Evolutionary conservation across 2,888 invertebrate species (phyloP), one percentile per base, ranked within the genome.

Genomic region (Epinotia bilunana): DNA sequence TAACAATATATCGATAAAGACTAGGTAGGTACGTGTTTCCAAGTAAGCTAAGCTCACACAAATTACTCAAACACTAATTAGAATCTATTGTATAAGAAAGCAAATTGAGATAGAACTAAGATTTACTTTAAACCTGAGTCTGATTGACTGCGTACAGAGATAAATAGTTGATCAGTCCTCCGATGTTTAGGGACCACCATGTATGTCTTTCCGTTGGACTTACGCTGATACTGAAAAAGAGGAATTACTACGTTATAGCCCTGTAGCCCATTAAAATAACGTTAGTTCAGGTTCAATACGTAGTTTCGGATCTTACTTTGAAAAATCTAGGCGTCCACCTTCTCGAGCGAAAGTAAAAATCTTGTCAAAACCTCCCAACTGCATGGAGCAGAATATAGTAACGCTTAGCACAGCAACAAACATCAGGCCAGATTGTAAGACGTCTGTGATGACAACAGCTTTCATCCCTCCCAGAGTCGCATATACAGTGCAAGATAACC

Each of bases 381-480:
- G 95, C 28, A 96, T 89, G 0, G 95, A 94, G 4, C 97, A 97
- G 79, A 95, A 96, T 72, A 96, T 95, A 23, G 98, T 96, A 0
- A 98, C 95, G 82, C 97, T 96, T 80, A 97, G 96, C 9, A 98
- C 95, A 0, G 98, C 96, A 3, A 95, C 96, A 85, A 97, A 98
- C 98, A 98, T 98, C 3, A 98, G 93, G 1, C 96, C 77, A 0
- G 98, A 97, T 88, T 97, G 97, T 80, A 98, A 96, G 3, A 98
- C 95, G 84, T 98, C 98, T 0, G 98, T 98, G 81, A 98, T 95
- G 70, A 98, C 90, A 0, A 98, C 98, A 4, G 98, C 98, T 87
- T 98, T 98, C 96, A 98, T 98, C 53, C 98, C 98, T 23, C 98
- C 98, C 78, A 98, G 93, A 0, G 97, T 96, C 0, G 98, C 97